Conservation (phyloP, 2,113 vertebrate species). For the Prinia subflava region DNA sequence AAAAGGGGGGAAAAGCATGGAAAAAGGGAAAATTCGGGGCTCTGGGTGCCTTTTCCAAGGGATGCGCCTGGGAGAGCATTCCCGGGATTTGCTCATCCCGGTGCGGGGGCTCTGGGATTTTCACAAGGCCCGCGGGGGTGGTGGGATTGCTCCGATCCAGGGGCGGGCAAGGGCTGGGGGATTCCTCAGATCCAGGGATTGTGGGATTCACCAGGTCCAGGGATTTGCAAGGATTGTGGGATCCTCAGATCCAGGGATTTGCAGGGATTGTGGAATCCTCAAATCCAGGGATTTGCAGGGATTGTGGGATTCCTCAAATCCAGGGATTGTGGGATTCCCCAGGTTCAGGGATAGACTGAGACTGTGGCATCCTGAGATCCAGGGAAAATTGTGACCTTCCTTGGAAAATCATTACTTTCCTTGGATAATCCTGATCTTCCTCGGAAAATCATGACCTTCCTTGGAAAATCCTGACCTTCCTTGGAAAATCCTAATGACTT, state of each 20-base stretch:
- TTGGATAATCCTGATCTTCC: neutral
- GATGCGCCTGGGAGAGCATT: neutral
- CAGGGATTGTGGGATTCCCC: too few relatives aligned
- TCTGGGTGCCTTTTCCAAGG: neutral
- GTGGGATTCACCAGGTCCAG: neutral
- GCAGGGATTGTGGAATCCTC: neutral
- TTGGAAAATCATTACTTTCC: neutral
- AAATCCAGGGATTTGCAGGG: neutral
- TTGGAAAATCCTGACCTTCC: neutral
- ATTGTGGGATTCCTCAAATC: too few relatives aligned
- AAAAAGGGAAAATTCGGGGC: neutral
- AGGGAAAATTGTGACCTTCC: neutral
- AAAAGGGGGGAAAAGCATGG: neutral
- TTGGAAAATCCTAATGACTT: neutral
- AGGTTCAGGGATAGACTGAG: neutral
- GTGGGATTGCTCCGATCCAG: neutral
- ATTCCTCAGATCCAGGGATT: too few relatives aligned
- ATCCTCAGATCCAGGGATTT: neutral
- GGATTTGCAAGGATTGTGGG: neutral
- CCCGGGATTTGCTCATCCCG: neutral
- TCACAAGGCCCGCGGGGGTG: too few relatives aligned
- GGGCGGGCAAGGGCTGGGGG: neutral
- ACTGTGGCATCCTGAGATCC: neutral
- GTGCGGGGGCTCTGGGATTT: neutral
- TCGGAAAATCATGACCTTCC: neutral